Base-by-base conservation (phyloP, 2,797 vertebrate genomes). In the Hyperoplus lanceolatus region DNA sequence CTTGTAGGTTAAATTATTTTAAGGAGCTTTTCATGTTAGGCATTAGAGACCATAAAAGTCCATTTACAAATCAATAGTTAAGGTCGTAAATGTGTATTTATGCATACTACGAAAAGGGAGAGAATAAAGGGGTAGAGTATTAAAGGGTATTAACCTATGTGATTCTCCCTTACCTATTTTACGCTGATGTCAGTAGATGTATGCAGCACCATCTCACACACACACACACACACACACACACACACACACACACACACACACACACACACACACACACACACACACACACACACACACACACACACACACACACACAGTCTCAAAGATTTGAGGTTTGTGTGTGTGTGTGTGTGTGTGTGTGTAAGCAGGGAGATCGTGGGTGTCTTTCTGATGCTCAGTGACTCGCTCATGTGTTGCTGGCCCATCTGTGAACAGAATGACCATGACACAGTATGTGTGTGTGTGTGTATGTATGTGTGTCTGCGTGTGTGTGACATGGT, bases 381-480 rank as follows among this genome's bases (percentile, higher is more conserved):
- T 89, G 89, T 88, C 90, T 90, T 88, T 87, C 86, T 85, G 91
- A 91, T 71, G 87, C 93, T 83, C 92, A 85, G 87, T 91, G 93
- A 95, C 89, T 95, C 94, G 91, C 94, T 94, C 91, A 90, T 94
- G 94, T 93, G 95, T 93, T 95, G 95, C 94, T 96, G 93, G 93
- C 95, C 96, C 96, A 96, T 96, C 94, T 96, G 96, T 96, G 96
- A 96, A 94, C 85, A 85, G 88, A 93, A 92, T 92, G 93, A 93
- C 93, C 93, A 91, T 79, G 78, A 79, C 86, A 81, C 82, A 70
- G 76, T 79, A 18, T 75, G 82, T 84, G 85, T 70, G 45, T 16
- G 43, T 59, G 54, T 66, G 50, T 78, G 78, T 50, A 56, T 48
- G 67, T 65, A 42, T 50, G 65, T 70, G 64, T 59, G 65, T 55